Conservation (phyloP, 2,113 vertebrate genomes). For the Podiceps cristatus region DNA sequence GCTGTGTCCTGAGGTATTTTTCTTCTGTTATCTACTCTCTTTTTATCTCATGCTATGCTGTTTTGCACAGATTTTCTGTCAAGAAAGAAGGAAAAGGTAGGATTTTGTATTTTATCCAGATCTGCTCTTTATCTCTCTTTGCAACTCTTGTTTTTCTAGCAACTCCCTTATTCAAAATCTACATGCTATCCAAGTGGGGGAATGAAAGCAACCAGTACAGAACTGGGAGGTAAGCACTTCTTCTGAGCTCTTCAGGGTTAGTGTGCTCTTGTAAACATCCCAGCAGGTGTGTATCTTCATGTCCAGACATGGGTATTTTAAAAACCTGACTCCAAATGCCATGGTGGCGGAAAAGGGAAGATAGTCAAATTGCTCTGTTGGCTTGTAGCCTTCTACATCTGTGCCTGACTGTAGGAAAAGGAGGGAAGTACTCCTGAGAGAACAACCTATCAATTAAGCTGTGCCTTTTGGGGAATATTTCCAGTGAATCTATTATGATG, state of each 20-base stretch:
- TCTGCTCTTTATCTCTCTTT: background rate
- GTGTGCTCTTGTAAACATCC: background rate
- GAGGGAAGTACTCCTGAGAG: background rate
- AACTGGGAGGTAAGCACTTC: background rate
- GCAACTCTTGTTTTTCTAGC: background rate
- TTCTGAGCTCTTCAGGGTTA: background rate
- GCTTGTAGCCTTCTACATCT: background rate
- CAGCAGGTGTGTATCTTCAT: background rate
- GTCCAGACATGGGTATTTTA: background rate
- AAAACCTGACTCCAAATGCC: background rate
- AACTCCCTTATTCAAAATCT: background rate
- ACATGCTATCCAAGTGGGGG: background rate
- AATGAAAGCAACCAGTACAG: background rate
- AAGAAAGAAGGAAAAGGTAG: background rate
- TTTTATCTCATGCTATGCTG: background rate
- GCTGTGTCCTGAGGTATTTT: background rate
- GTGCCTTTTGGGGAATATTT: background rate
- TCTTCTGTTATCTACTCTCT: background rate
- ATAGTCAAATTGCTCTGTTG: background rate
- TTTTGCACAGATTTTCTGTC: conserved; percentile 20
- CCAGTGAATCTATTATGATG: background rate
- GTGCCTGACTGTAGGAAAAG: background rate
- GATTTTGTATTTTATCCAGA: background rate
- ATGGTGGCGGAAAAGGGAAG: background rate
- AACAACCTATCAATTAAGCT: background rate